Base-by-base conservation (phyloP, 1,140 invertebrate species). In the Aporrectodea caliginosa region DNA sequence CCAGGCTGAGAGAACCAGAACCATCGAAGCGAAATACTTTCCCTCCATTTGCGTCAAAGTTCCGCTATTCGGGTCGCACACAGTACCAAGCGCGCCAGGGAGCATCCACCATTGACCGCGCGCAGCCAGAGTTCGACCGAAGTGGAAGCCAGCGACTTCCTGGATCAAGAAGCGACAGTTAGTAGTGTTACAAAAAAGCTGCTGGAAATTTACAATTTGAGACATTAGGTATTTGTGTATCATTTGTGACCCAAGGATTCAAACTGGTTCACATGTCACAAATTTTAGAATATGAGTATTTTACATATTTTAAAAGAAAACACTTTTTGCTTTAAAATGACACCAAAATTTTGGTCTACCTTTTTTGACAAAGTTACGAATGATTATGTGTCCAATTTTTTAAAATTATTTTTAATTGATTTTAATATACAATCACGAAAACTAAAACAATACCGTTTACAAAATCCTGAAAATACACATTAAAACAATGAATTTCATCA, bases 1-100 rank as follows among this genome's bases (percentile, higher is more conserved):
- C 16, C 85, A 76, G 75, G 16, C 75, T 76, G 27, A 76, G 75
- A 76, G 75, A 76, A 58, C 75, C 75, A 2, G 75, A 76, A 35
- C 75, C 75, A 0, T 14, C 35, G n/a, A 32, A 32, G 35, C 75
- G 35, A 43, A 80, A 82, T 89, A 92, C 97, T 87, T 85, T 90
- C 77, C 95, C 96, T 77, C 91, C 94, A 83, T 92, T 98, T 82
- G 95, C 96, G 29, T 97, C 95, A 30, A 94, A 94, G 83, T 98
- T 98, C 90, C 92, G 96, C 68, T 98, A 97, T 89, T 95, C 94
- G 71, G 96, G 97, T 2, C 91, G 96, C 85, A 99, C 97, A 78
- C 94, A 97, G 87, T 97, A 97, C 88, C 96, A 99, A 90, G 95
- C 95, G 30, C 93, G 94, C 84, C 93, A 93, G 86, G 93, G 92